Percentiles rank a stretch among this genome's conserved stretches.
Conservation (phyloP, 2,113 vertebrate genomes). For the Scomber scombrus region DNA sequence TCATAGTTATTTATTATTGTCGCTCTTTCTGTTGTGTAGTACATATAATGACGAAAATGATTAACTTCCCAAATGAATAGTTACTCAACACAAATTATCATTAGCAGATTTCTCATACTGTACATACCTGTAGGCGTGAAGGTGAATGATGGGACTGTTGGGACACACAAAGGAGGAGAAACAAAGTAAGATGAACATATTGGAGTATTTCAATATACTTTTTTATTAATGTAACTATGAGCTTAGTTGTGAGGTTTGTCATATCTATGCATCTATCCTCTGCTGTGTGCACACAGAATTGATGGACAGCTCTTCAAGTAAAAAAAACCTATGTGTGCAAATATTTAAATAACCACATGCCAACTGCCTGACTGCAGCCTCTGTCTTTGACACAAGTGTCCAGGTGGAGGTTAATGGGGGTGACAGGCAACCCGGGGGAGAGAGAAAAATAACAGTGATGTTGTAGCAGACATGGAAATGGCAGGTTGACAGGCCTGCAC, state of each 20-base stretch:
- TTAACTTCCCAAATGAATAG: background rate
- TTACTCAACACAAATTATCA: background rate
- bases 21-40: background rate
- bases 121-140: conserved; percentile 96
- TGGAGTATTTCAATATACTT: background rate
- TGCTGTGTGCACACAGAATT: background rate
- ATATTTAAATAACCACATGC: conserved; percentile 53
- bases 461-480: conserved; percentile 49
- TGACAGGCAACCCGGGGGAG: conserved; percentile 42
- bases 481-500: conserved; percentile 68
- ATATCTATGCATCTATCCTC: background rate
- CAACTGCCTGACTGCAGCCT: conserved; percentile 30
- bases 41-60: too few species aligned
- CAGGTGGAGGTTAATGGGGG: conserved; percentile 73
- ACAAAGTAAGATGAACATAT: background rate
- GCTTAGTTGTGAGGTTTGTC: background rate
- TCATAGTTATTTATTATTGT: background rate
- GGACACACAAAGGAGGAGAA: conserved; percentile 45
- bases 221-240: background rate
- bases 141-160: conserved; percentile 97
- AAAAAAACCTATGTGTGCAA: conserved; percentile 14
- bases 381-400: conserved; percentile 47
- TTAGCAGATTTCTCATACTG: background rate
- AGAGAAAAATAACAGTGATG: conserved; percentile 53
- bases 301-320: background rate